phyloP scores from a whole-genome alignment of 1,140 invertebrate genomes.

The Platyura marginata region DNA sequence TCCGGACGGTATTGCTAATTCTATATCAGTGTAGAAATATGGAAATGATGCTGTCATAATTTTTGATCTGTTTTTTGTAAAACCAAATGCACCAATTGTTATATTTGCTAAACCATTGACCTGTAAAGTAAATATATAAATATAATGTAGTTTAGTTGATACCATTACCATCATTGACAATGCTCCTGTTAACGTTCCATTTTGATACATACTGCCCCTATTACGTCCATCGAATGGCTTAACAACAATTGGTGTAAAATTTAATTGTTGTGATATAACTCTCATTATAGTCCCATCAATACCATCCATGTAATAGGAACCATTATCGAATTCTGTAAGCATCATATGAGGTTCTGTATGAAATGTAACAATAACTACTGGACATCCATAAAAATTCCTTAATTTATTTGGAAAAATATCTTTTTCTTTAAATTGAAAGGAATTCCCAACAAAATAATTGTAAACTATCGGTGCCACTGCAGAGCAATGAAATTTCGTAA shows the following conservation, averaged over 20 bases:
- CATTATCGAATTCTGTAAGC: background rate
- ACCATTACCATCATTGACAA: background rate
- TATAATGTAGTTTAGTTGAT: background rate
- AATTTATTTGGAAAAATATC: slow-evolving; percentile 2
- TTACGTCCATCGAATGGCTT: background rate
- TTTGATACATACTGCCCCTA: background rate
- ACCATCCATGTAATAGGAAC: background rate
- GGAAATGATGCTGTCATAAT: background rate
- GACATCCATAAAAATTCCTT: slow-evolving; percentile 1
- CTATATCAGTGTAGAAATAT: background rate
- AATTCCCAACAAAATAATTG: too few species aligned
- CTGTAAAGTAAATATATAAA: background rate
- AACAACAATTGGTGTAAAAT: slow-evolving; percentile 1
- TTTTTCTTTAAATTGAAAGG: too few species aligned
- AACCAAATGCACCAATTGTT: background rate
- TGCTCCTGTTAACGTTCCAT: background rate
- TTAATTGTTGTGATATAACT: background rate
- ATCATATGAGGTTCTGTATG: background rate
- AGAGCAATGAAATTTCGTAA: too few species aligned
- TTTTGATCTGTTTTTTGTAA: background rate
- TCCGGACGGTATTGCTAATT: background rate
- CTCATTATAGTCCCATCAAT: background rate
- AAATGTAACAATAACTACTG: background rate
- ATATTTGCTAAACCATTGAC: background rate
- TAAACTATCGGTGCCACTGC: too few species aligned